phyloP scores from a whole-genome alignment of 2,797 vertebrate species.

The Manis crassicaudata region DNA sequence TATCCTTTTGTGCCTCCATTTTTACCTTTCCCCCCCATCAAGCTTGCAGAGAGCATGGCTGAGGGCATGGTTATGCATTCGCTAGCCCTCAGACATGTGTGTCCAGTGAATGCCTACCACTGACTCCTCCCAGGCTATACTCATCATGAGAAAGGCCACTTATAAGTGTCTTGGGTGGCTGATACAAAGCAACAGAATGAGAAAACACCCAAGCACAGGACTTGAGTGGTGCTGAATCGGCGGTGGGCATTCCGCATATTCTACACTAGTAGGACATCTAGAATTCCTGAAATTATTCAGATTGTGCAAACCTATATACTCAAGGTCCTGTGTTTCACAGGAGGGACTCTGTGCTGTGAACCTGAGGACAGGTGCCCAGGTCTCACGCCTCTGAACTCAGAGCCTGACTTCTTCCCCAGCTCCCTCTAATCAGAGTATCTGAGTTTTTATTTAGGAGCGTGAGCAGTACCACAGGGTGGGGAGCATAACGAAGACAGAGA shows the following conservation, averaged over 20 bases:
- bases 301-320: background rate
- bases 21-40: background rate
- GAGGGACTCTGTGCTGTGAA: background rate
- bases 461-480: background rate
- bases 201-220: background rate
- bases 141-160: background rate
- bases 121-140: background rate
- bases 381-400: background rate
- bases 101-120: rapidly evolving
- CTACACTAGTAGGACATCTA: rapidly evolving
- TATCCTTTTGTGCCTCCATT: background rate
- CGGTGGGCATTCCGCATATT: background rate
- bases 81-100: rapidly evolving
- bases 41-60: rapidly evolving
- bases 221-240: background rate
- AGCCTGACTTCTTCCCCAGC: background rate
- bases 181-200: background rate
- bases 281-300: background rate
- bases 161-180: background rate
- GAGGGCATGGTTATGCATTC: no score
- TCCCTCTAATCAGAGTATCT: background rate
- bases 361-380: rapidly evolving
- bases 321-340: background rate
- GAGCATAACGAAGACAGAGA: background rate
- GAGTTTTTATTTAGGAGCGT: background rate